phyloP scores from a whole-genome alignment of 2,797 vertebrate species.

The Poecilia velifera region DNA sequence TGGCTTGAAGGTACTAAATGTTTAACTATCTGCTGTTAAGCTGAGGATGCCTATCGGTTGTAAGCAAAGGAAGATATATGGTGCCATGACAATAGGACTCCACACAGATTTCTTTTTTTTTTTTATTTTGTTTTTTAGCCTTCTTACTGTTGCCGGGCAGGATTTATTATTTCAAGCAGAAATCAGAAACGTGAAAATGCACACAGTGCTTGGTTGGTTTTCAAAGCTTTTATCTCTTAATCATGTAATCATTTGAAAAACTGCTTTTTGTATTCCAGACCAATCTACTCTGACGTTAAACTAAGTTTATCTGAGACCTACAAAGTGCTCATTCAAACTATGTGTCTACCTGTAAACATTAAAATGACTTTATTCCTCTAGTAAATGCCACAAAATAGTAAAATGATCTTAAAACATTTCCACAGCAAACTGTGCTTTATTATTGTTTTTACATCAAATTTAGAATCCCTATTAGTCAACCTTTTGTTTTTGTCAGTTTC shows the following conservation, averaged over 20 bases:
- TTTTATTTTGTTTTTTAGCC: neutral
- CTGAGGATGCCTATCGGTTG: neutral
- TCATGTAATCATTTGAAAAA: neutral
- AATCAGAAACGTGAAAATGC: neutral
- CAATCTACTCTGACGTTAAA: neutral
- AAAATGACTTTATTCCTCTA: neutral
- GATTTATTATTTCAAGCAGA: neutral
- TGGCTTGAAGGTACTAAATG: conserved; percentile 1
- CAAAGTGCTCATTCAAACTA: neutral
- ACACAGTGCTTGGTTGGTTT: neutral
- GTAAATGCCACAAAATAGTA: neutral
- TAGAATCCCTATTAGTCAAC: no score
- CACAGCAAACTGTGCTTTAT: neutral
- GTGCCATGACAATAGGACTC: neutral
- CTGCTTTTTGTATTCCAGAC: neutral
- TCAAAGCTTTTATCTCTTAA: neutral
- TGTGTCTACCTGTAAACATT: neutral
- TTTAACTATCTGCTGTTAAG: neutral
- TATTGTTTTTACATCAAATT: no score
- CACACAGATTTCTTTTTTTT: neutral
- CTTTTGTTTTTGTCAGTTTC: no score
- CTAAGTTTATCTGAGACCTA: neutral
- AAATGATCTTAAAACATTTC: neutral
- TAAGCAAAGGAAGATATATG: neutral
- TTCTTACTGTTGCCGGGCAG: neutral